A percentile compares a stretch with the other conserved stretches of the same genome.
phyloP scores from a whole-genome alignment of 2,113 vertebrate genomes.

The Lophura nycthemera region DNA sequence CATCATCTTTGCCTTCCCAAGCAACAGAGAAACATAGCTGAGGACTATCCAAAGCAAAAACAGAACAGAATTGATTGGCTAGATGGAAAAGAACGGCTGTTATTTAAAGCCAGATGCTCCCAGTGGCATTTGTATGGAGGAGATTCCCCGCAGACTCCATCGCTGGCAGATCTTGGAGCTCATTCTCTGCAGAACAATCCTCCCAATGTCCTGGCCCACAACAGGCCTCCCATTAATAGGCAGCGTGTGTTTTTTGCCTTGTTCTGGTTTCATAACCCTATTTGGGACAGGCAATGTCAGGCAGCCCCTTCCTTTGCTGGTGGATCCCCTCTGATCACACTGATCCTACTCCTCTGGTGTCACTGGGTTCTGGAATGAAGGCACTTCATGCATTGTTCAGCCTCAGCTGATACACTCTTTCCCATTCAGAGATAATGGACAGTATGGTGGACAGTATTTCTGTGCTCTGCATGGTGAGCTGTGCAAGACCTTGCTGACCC shows the following conservation, averaged over 20 bases:
- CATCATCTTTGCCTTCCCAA: slow-evolving; percentile 5
- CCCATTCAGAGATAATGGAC: background rate
- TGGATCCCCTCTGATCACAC: background rate
- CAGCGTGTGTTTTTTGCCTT: background rate
- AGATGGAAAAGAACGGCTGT: background rate
- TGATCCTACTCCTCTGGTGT: background rate
- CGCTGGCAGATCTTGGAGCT: background rate
- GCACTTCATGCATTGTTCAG: rapidly evolving
- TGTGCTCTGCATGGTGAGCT: rapidly evolving
- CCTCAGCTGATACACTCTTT: rapidly evolving
- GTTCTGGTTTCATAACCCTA: background rate
- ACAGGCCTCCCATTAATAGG: background rate
- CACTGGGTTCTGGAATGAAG: background rate
- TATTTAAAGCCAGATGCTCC: slow-evolving; percentile 62
- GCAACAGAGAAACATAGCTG: background rate
- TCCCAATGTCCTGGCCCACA: background rate
- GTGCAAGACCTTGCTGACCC: background rate
- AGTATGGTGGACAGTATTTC: rapidly evolving
- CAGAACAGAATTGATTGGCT: slow-evolving; percentile 4
- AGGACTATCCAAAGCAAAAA: background rate
- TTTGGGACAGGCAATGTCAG: slow-evolving; percentile 25
- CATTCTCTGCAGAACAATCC: slow-evolving; percentile 8
- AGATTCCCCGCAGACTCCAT: slow-evolving; percentile 37
- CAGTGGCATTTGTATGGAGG: slow-evolving; percentile 1
- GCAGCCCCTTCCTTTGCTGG: slow-evolving; percentile 10